Evolutionary conservation across 2,113 vertebrate species (phyloP), one percentile per base, ranked within the genome.

Genomic region (Todiramphus chloris): DNA sequence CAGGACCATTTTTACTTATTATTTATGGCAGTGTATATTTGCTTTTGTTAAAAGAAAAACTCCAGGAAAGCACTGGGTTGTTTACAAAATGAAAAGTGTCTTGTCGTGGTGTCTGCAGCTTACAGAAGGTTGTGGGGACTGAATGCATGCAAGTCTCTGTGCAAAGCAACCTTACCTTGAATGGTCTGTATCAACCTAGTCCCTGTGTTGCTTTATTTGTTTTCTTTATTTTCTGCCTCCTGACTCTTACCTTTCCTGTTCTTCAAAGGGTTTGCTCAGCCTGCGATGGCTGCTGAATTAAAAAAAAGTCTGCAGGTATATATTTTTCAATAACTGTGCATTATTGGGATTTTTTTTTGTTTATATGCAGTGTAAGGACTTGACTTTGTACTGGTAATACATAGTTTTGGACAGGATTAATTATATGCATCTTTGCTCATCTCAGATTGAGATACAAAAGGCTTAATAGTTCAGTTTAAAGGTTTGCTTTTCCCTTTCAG

Each of bases 71-170:
- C 83, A 82, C n/a, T 41, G 63, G 44, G 11, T 7, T 83, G 74
- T 96, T 97, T 93, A 89, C 94, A 87, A 95, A 96, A 93, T 91
- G 90, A 86, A 83, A 90, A 89, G 86, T 63, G 62, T 96, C 97
- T 96, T 94, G 95, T 97, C 76, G 30, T 82, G 62, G 80, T 95
- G 64, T 91, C 89, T 95, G 85, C 75, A 93, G 89, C 41, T 95
- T 79, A 31, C 53, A 64, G 83, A 92, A 95, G 89, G 58, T 93
- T 96, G 94, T 1, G 5, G 91, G 89, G 91, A 72, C 87, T 44
- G 60, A 83, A 50, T 72, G 44, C 0, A 0, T 93, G 46, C 84
- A 70, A 62, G 60, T 66, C 53, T 69, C 30, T 37, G 13, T 70
- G 62, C 5, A 48, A 89, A 83, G 89, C 76, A 94, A 20, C 60